Base-by-base conservation (phyloP, 2,888 invertebrate species). In the Caenorhabditis sp. region DNA sequence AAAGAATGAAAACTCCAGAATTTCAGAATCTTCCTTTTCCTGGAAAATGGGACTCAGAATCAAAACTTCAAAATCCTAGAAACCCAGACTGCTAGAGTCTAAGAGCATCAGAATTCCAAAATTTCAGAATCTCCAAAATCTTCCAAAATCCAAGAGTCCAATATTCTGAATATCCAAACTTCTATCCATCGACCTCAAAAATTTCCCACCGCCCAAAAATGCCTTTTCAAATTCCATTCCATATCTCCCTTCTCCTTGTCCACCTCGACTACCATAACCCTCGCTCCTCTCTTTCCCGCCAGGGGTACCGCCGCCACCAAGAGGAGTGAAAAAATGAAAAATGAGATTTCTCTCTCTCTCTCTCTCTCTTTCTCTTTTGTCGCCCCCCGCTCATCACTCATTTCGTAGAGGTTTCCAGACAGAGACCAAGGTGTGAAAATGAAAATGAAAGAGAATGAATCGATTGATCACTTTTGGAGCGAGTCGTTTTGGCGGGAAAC, bases 321-420 rank as follows among this genome's bases (percentile, higher is more conserved):
- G 19, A 47, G 19, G 19, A 47, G 47, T 47, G 47, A 47, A 19
- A 24, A 54, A 41, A 68, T 68, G 68, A 68, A 68, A 68, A 68
- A 68, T 68, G 68, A 51, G 63, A 8, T 26, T 51, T 44, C 28
- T n/a, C 38, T 44, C 35, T 41, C 64, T 51, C 59, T 44, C n/a
- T 70, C 19, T 66, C 75, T 58, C 68, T 56, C 24, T 68, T 41
- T 47, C n/a, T n/a, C n/a, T n/a, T n/a, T n/a, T n/a, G n/a, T n/a
- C n/a, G n/a, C n/a, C n/a, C n/a, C n/a, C n/a, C n/a, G 28, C 12
- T 19, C 58, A 64, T 26, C 28, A 54, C 70, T 56, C 44, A 44
- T 44, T 73, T 28, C n/a, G 68, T 56, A 51, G n/a, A 69, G 68
- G 68, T 68, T n/a, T n/a, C n/a, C n/a, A n/a, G n/a, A n/a, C n/a